A percentile compares a stretch with the other conserved stretches of the same genome.
Conservation (phyloP, 2,113 vertebrate species). For the Hippopotamus amphibius region DNA sequence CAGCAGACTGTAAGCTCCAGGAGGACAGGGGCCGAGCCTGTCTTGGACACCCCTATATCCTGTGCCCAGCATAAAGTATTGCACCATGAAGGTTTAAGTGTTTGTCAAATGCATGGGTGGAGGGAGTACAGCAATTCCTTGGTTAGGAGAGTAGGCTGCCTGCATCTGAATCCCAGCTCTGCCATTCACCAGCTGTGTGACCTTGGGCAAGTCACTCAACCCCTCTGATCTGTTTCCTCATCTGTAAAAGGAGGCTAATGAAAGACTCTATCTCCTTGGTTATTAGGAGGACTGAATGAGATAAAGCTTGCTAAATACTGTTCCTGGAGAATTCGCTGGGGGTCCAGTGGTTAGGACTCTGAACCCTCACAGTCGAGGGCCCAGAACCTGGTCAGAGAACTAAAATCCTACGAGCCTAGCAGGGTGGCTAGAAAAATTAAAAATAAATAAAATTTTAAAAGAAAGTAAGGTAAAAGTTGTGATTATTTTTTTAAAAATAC, state of each 20-base stretch:
- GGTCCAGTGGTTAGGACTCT: too few species aligned
- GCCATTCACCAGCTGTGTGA: not conserved
- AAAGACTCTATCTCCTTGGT: not conserved
- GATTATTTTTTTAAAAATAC: too few species aligned
- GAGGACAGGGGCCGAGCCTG: not conserved
- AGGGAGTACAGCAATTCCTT: not conserved
- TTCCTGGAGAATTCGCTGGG: not conserved
- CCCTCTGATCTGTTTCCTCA: not conserved
- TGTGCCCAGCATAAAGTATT: too few species aligned
- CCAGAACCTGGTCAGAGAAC: too few species aligned
- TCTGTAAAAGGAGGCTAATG: not conserved
- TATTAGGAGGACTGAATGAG: not conserved
- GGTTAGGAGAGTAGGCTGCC: not conserved
- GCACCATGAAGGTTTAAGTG: not conserved
- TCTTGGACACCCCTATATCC: not conserved
- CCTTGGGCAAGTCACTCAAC: not conserved
- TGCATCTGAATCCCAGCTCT: not conserved
- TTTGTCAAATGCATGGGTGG: not conserved
- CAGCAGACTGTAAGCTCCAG: not conserved
- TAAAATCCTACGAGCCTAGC: too few species aligned
- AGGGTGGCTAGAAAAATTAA: too few species aligned
- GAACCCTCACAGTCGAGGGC: too few species aligned
- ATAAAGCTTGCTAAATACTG: not conserved
- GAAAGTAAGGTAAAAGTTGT: too few species aligned
- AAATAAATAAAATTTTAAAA: too few species aligned